Percentiles rank a stretch among this genome's conserved stretches.
Conservation (phyloP, 2,797 vertebrate species). For the Melanotaenia pygmaea region DNA sequence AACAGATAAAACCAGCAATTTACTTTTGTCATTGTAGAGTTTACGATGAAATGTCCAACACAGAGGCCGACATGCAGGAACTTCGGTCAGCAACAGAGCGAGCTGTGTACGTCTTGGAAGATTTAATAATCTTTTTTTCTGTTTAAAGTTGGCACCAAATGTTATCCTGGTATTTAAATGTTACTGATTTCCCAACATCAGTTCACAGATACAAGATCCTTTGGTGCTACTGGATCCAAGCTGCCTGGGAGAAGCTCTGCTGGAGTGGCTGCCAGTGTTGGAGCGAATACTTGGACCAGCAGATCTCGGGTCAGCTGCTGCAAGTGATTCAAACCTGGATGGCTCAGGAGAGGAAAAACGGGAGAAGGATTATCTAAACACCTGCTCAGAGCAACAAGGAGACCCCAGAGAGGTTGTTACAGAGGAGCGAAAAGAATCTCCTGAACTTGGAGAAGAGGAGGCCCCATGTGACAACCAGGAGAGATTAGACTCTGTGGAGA, state of each 20-base stretch:
- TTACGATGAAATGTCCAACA: slow-evolving; percentile 74
- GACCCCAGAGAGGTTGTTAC: slow-evolving; percentile 34
- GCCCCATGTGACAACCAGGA: slow-evolving; percentile 19
- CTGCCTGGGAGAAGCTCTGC: slow-evolving; percentile 81
- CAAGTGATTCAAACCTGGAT: slow-evolving; percentile 19
- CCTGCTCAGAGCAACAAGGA: slow-evolving; percentile 52
- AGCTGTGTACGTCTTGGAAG: slow-evolving; percentile 84
- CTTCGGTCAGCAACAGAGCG: slow-evolving; percentile 86
- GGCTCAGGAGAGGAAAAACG: slow-evolving; percentile 50
- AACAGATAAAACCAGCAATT: neutral
- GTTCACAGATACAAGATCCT: slow-evolving; percentile 90
- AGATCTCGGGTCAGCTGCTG: slow-evolving; percentile 12
- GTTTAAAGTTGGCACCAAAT: neutral
- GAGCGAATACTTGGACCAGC: slow-evolving; percentile 77
- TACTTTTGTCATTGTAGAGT: slow-evolving; percentile 62
- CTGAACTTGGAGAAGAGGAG: slow-evolving; percentile 31
- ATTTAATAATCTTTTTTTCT: neutral
- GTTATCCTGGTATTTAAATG: neutral
- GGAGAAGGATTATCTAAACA: slow-evolving; percentile 35
- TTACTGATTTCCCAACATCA: slow-evolving; percentile 58
- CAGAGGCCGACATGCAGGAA: slow-evolving; percentile 84
- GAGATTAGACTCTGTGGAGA: slow-evolving; percentile 32
- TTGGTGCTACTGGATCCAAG: slow-evolving; percentile 88
- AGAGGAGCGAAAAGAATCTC: slow-evolving; percentile 32
- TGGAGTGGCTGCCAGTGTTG: slow-evolving; percentile 87